Conservation (phyloP, 2,113 vertebrate genomes). For the Dipodomys spectabilis region DNA sequence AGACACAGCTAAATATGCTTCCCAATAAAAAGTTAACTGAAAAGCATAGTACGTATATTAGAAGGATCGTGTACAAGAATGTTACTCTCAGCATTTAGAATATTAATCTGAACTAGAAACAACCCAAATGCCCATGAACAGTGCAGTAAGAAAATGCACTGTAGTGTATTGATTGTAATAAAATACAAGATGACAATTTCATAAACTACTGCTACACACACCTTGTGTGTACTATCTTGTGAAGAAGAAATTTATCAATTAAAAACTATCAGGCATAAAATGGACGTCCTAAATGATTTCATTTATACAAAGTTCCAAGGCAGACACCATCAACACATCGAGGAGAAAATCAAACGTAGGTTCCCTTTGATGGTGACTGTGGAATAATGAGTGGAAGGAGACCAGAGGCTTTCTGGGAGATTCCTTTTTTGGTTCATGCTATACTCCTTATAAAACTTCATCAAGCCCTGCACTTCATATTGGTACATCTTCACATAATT, state of each 20-base stretch:
- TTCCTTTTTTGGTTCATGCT: neutral
- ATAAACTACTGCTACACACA: neutral
- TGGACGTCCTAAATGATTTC: neutral
- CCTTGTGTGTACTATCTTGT: neutral
- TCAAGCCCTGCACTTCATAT: neutral
- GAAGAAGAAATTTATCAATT: neutral
- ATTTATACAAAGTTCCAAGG: neutral
- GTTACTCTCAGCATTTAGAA: neutral
- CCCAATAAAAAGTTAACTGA: slow-evolving; percentile 3
- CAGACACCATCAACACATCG: neutral
- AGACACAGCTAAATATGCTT: neutral
- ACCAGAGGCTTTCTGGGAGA: neutral
- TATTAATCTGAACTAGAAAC: neutral
- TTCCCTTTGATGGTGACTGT: neutral
- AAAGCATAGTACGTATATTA: neutral
- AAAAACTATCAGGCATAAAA: neutral
- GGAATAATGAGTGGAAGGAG: neutral
- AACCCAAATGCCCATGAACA: neutral
- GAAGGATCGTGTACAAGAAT: neutral
- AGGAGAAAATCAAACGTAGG: neutral
- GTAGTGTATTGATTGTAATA: neutral
- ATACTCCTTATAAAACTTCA: neutral
- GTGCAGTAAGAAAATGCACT: neutral
- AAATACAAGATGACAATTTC: neutral
- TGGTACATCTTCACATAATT: neutral